These are phyloP conservation scores for Pagrus major DNA, from an alignment of 2,113 vertebrate species.

Conservation along the genomic window DNA sequence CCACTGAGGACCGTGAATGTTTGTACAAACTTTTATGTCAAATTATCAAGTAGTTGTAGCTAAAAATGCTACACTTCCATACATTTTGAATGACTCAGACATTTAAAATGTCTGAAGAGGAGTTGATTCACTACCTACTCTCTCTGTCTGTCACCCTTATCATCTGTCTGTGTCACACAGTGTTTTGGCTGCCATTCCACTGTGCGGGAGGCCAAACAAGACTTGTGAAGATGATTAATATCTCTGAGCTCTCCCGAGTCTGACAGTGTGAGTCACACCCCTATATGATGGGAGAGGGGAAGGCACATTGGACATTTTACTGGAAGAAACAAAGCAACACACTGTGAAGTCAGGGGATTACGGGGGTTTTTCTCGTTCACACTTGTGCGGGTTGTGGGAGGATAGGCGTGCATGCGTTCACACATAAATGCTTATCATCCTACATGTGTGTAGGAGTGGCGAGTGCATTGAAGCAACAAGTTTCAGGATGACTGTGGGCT, in stretches of 20 bases:
- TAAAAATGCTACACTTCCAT: not conserved
- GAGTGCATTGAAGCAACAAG: not conserved
- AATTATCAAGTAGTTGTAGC: not conserved
- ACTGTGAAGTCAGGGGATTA: not conserved
- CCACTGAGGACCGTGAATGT: not conserved
- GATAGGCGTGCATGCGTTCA: no score
- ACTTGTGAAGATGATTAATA: conserved; percentile 18
- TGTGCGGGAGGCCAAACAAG: not conserved
- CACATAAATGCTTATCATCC: not conserved
- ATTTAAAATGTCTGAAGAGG: no score
- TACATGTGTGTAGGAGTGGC: not conserved
- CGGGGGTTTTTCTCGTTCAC: not conserved
- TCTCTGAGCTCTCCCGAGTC: no score
- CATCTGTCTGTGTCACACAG: not conserved
- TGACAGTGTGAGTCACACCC: conserved; percentile 57
- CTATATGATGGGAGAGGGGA: not conserved
- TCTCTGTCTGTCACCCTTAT: conserved; percentile 1
- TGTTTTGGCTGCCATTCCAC: conserved; percentile 11
- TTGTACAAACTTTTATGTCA: not conserved
- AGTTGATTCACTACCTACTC: not conserved
- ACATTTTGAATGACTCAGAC: not conserved
- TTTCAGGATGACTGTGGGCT: conserved; percentile 27
- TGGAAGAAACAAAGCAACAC: conserved; percentile 40
- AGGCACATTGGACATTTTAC: conserved; percentile 2
- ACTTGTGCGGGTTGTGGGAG: not conserved